Base-by-base conservation (phyloP, 2,888 invertebrate genomes). In the Clepsis dumicolana region DNA sequence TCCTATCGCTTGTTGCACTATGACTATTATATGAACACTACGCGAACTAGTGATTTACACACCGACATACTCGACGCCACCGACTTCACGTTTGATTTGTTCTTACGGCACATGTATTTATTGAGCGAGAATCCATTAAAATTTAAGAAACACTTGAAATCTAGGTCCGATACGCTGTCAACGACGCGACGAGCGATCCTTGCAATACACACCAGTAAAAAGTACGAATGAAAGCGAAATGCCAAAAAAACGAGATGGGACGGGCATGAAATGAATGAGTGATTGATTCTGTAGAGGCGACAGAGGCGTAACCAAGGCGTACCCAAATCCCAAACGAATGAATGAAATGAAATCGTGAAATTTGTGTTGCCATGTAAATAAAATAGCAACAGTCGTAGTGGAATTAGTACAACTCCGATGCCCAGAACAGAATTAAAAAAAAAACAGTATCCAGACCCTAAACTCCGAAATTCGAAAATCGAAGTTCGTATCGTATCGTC, bases 1-100 rank as follows among this genome's bases (percentile, higher is more conserved):
- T 83, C 81, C 72, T 64, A 81, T 84, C 79, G 92, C 92, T 91
- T 92, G 93, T 92, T 92, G 91, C 93, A 93, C 90, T 87, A 84
- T 73, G 93, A 93, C 90, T 87, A 84, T 73, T 80, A 77, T 77
- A 80, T 80, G 73, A 74, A 82, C 78, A 81, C 80, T 77, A 78
- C 78, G 75, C 77, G 64, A 74, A 80, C 70, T 54, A 76, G 73
- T 67, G 75, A 73, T 77, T 80, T 82, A 80, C 77, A 78, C 81
- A 85, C 80, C 71, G 79, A 76, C 87, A 87, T 89, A 78, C 70
- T 84, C 75, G 67, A 70, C 73, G 74, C 69, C 81, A 83, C 81
- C 75, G 75, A 67, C 60, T 73, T 72, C 65, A 53, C 69, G 52
- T 53, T 57, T 29, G 44, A 70, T 53, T 12, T 57, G 50, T 70